phyloP scores from a whole-genome alignment of 1,140 invertebrate genomes.

The Drosophila pandora region DNA sequence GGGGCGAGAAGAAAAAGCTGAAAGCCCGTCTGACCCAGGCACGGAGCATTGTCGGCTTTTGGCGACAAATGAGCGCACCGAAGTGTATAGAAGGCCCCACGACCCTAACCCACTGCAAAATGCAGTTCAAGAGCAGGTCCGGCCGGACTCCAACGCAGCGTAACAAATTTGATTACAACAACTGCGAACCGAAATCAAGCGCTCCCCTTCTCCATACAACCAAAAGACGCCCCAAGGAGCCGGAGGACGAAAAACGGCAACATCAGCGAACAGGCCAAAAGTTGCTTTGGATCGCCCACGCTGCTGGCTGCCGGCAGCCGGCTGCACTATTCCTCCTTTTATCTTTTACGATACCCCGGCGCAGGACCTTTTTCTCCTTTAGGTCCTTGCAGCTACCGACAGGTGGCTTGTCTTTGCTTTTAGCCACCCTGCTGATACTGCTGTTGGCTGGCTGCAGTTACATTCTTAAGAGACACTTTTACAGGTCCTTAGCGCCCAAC shows the following conservation, averaged over 20 bases:
- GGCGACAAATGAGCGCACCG: constrained; percentile 72
- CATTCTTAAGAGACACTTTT: constrained; percentile 63
- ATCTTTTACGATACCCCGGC: constrained; percentile 38
- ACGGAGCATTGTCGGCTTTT: constrained; percentile 34
- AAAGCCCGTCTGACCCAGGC: constrained; percentile 24
- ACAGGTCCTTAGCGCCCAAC: constrained; percentile 61
- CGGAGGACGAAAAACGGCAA: constrained; percentile 40
- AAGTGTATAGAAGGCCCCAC: constrained; percentile 37
- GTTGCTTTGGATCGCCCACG: constrained; percentile 22
- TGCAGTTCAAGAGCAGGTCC: constrained; percentile 32
- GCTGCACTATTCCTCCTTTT: constrained; percentile 58
- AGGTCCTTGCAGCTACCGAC: constrained; percentile 26
- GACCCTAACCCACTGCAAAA: constrained; percentile 4
- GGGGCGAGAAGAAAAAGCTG: constrained; percentile 2
- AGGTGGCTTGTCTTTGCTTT: constrained; percentile 32
- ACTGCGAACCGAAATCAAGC: constrained; percentile 7
- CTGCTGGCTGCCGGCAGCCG: constrained; percentile 3
- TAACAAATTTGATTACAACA: constrained; percentile 78
- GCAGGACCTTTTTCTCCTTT: constrained; percentile 30
- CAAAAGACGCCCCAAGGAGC: constrained; percentile 59
- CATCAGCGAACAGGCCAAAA: constrained; percentile 66
- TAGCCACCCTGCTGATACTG: constrained; percentile 24
- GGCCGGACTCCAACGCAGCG: constrained; percentile 53
- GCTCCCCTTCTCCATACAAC: neutral
- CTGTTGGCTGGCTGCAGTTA: constrained; percentile 21